Evolutionary conservation across 2,888 invertebrate genomes (phyloP), one percentile per base, ranked within the genome.

Genomic region (Agrochola circellaris): DNA sequence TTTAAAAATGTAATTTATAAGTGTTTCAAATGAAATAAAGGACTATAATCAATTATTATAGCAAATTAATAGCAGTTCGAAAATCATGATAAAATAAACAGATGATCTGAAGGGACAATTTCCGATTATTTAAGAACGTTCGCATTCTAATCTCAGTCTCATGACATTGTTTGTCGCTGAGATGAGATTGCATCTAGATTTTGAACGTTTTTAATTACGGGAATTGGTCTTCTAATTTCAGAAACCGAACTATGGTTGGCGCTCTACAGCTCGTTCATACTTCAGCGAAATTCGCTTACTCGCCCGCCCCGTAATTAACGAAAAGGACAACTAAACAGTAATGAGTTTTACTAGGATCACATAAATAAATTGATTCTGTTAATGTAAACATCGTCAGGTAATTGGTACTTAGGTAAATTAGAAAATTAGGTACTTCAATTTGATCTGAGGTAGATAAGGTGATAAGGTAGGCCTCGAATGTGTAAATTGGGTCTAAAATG

Each of bases 271-370:
- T 51, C 0, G 62, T 79, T 26, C 15, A 71, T 69, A 72, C 84
- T 34, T 45, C 0, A 42, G 38, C 1, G 11, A 5, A 77, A 71
- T 60, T 68, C 68, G 71, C 84, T 72, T 72, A 62, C 71, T 65
- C 75, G 45, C 70, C 69, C 54, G n/a, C 58, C 77, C 72, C 81
- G 89, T 91, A 91, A 91, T 91, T 91, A 91, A 91, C 89, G 77
- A 76, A 84, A 89, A 90, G 90, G 90, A 91, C 91, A 91, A 89
- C 90, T 88, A 85, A 75, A 82, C 88, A 87, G 88, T 91, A 92
- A 92, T 90, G 91, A 92, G 90, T 88, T 82, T 79, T 73, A 81
- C 86, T 82, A 90, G 88, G 87, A 89, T 87, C 90, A 88, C 90
- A 89, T 85, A 87, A 85, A 89, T 88, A 85, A 74, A 87, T 89